phyloP scores from a whole-genome alignment of 2,113 vertebrate species.

The Grammomys dolichurus region DNA sequence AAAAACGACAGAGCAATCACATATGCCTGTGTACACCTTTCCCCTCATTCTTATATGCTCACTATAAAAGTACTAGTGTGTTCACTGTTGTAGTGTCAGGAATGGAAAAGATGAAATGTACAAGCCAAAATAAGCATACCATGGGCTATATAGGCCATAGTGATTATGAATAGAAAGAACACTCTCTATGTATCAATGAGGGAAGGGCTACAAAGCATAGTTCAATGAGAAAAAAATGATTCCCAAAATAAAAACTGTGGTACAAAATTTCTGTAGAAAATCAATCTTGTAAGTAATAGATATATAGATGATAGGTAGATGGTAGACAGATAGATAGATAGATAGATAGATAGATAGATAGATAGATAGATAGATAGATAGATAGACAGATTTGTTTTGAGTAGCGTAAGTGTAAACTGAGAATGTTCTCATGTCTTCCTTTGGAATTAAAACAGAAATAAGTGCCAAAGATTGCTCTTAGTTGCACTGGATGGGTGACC shows the following conservation, averaged over 20 bases:
- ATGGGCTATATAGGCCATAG: fast-evolving
- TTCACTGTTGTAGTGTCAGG: not conserved
- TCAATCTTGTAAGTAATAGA: not conserved
- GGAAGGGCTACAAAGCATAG: not conserved
- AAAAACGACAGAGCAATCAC: not conserved
- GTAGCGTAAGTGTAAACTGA: too few relatives aligned
- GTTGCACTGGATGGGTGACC: not conserved
- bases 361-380: not conserved
- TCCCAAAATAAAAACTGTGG: not conserved
- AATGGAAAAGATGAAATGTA: not conserved
- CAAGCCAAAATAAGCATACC: not conserved
- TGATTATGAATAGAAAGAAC: too few relatives aligned
- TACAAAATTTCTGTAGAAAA: not conserved
- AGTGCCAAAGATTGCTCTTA: not conserved
- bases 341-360: not conserved
- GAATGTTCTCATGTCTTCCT: not conserved
- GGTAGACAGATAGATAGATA: not conserved
- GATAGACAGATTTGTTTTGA: not conserved
- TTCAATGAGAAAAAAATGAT: not conserved
- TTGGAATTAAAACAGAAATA: not conserved
- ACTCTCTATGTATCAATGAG: fast-evolving
- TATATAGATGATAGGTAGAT: too few relatives aligned
- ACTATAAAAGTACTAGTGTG: not conserved
- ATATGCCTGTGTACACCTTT: not conserved
- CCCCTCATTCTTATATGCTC: fast-evolving